A percentile compares a stretch with the other conserved stretches of the same genome.
Evolutionary conservation across 2,113 vertebrate genomes (phyloP).

Genomic region (Sceloporus undulatus): DNA sequence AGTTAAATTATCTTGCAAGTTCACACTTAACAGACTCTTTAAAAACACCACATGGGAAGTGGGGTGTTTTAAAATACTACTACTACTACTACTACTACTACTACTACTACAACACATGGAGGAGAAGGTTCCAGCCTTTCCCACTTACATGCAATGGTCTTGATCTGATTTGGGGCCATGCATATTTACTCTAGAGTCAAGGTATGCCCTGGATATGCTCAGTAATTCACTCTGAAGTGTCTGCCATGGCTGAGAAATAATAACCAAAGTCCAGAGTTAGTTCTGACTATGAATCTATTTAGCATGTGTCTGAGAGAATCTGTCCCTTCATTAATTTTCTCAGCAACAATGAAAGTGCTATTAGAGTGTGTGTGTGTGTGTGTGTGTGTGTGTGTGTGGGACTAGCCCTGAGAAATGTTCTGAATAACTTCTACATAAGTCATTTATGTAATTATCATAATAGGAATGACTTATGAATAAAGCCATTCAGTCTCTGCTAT

Average conservation of each 20-base stretch:
- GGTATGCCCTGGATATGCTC: no score
- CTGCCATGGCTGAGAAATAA: not conserved
- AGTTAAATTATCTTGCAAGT: not conserved
- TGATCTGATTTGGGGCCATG: not conserved
- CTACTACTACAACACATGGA: not conserved
- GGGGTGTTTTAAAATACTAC: not conserved
- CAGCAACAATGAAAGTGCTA: not conserved
- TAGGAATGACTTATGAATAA: not conserved
- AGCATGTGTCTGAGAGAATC: not conserved
- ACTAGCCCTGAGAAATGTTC: not conserved
- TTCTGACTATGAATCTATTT: not conserved
- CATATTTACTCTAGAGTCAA: not conserved
- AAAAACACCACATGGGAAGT: not conserved
- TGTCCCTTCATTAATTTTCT: not conserved
- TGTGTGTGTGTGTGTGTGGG: no score
- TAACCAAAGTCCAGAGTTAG: not conserved
- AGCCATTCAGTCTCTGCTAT: not conserved
- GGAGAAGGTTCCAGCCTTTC: not conserved
- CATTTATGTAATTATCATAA: not conserved
- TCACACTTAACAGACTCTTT: not conserved
- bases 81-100: no score
- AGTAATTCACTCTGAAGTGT: not conserved
- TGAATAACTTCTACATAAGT: not conserved
- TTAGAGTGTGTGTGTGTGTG: no score
- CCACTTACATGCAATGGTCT: not conserved